Conservation (phyloP, 2,797 vertebrate species). For the Gymnothorax javanicus region DNA sequence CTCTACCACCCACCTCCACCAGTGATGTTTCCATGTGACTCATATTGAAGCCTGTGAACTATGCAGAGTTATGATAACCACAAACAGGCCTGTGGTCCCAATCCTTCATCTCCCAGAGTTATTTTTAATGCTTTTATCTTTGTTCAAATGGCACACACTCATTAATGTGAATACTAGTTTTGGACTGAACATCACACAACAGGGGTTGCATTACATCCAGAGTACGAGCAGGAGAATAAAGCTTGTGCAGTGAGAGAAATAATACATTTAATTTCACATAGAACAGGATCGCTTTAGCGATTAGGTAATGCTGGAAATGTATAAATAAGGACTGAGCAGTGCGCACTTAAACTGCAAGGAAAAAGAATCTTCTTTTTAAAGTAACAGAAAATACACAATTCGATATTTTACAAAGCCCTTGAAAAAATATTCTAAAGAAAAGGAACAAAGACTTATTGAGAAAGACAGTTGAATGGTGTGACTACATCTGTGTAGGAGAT, state of each 20-base stretch:
- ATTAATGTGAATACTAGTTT: background rate
- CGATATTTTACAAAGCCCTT: background rate
- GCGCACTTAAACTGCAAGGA: background rate
- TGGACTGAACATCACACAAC: background rate
- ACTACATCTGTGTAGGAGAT: background rate
- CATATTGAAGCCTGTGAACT: background rate
- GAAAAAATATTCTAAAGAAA: background rate
- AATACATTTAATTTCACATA: no score
- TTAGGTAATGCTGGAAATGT: background rate
- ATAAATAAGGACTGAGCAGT: background rate
- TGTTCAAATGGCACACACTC: background rate
- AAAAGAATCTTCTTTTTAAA: background rate
- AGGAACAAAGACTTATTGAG: constrained; percentile 1
- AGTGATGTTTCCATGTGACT: background rate
- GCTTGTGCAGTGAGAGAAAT: background rate
- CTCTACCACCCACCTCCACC: background rate
- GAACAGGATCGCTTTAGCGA: no score
- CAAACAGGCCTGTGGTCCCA: background rate
- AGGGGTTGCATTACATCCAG: background rate
- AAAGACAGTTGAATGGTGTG: background rate
- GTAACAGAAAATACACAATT: background rate
- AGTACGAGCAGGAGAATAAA: background rate
- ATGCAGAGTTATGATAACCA: no score
- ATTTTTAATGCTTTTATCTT: background rate
- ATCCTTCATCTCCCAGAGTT: background rate